phyloP scores from a whole-genome alignment of 2,113 vertebrate species.

The Coracopsis vasa region DNA sequence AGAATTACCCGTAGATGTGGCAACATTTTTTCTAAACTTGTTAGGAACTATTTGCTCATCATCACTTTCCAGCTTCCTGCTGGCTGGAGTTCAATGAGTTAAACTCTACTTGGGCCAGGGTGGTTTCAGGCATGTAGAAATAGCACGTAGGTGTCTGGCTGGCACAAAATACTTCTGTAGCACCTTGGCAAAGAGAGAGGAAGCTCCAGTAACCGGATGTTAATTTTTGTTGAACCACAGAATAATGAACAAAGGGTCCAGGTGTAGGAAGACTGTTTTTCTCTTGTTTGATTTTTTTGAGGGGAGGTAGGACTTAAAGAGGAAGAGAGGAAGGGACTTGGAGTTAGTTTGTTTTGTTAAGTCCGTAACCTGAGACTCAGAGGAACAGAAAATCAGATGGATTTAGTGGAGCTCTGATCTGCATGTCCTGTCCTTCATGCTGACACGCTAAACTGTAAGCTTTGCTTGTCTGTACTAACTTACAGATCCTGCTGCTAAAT shows the following conservation, averaged over 20 bases:
- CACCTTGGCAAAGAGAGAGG: background rate
- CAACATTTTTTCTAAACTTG: background rate
- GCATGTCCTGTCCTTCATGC: background rate
- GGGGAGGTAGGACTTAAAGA: background rate
- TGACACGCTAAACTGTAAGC: background rate
- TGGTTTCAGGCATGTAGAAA: background rate
- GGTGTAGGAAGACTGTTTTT: constrained; percentile 15
- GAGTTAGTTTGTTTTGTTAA: constrained; percentile 17
- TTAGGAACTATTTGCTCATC: background rate
- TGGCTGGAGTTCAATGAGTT: background rate
- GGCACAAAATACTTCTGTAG: background rate
- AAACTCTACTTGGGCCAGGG: background rate
- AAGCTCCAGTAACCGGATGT: constrained; percentile 9
- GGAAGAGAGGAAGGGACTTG: background rate
- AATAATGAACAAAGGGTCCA: constrained; percentile 26
- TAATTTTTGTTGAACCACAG: background rate
- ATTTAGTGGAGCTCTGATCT: background rate
- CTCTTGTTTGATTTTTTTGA: background rate
- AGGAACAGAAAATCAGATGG: constrained; percentile 14
- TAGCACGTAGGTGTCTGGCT: constrained; percentile 8
- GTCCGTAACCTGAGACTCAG: background rate
- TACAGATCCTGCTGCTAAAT: background rate
- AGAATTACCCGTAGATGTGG: background rate
- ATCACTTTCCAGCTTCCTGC: background rate
- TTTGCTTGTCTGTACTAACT: background rate